Percentiles rank a stretch among this genome's conserved stretches.
phyloP scores from a whole-genome alignment of 2,888 invertebrate species.

The Sinodicranocentrus sp. region DNA sequence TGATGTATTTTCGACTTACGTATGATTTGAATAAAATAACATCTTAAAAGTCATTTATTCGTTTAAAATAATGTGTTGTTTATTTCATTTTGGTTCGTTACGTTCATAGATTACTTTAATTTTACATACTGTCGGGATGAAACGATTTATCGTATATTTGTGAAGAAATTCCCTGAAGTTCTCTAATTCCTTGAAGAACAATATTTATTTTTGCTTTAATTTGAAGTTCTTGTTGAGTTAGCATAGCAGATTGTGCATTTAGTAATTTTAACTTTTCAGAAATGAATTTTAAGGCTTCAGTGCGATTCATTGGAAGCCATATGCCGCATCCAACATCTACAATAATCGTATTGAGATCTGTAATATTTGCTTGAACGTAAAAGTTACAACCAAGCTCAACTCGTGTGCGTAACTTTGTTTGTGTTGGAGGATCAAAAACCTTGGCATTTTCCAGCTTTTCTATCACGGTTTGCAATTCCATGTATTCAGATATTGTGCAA shows the following conservation, averaged over 20 bases:
- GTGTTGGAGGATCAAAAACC: slow-evolving; percentile 71
- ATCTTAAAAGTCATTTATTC: not conserved
- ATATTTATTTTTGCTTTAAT: slow-evolving; percentile 89
- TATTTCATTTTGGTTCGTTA: not conserved
- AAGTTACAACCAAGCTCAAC: slow-evolving; percentile 92
- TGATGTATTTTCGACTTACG: slow-evolving; percentile 55
- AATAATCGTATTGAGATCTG: slow-evolving; percentile 83
- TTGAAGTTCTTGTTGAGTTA: slow-evolving; percentile 84
- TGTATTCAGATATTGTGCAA: slow-evolving; percentile 85
- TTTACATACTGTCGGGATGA: slow-evolving; percentile 6
- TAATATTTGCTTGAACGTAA: slow-evolving; percentile 87
- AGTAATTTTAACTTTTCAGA: slow-evolving; percentile 84
- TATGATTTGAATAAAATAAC: slow-evolving; percentile 59
- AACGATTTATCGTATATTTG: slow-evolving; percentile 4
- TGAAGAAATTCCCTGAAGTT: slow-evolving; percentile 79
- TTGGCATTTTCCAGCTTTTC: slow-evolving; percentile 81
- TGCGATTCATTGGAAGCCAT: slow-evolving; percentile 85
- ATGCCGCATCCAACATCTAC: slow-evolving; percentile 88
- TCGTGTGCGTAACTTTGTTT: slow-evolving; percentile 83
- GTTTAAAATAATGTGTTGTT: not conserved
- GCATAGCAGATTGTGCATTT: slow-evolving; percentile 82
- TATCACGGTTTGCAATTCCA: slow-evolving; percentile 86
- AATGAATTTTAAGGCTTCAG: slow-evolving; percentile 86
- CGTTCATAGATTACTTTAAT: not conserved
- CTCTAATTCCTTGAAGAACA: slow-evolving; percentile 85